Percentiles rank a stretch among this genome's conserved stretches.
Conservation (phyloP, 2,797 vertebrate genomes). For the Sphaeramia orbicularis region DNA sequence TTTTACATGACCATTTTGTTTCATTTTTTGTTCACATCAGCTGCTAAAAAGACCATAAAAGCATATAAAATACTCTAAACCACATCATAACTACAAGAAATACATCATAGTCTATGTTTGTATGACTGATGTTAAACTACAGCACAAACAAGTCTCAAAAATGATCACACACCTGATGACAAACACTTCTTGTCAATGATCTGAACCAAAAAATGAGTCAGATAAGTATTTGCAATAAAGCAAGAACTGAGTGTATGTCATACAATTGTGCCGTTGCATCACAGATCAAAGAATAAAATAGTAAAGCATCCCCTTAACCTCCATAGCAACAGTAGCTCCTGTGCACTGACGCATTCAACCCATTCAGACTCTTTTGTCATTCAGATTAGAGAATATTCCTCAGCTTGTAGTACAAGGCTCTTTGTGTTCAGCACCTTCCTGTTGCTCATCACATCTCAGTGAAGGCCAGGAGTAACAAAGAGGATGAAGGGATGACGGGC, state of each 20-base stretch:
- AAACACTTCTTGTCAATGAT: no score
- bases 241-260: constrained; percentile 21
- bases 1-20: background rate
- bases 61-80: no score
- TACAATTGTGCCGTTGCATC: constrained; percentile 48
- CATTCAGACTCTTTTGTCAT: constrained; percentile 84
- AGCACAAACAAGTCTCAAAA: constrained; percentile 8
- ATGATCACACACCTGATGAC: background rate
- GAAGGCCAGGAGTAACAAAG: constrained; percentile 29
- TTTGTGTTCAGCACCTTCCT: constrained; percentile 70
- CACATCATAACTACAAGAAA: no score
- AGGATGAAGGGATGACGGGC: constrained; percentile 20
- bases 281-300: constrained; percentile 67
- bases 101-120: no score
- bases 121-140: background rate
- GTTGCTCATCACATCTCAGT: constrained; percentile 52
- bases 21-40: background rate
- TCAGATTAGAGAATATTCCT: constrained; percentile 80
- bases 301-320: constrained; percentile 57
- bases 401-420: constrained; percentile 57
- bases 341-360: constrained; percentile 65
- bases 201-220: no score
- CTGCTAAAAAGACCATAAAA: background rate
- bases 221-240: constrained; percentile 8
- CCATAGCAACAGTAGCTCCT: constrained; percentile 82